Conservation (phyloP, 37 sponge, comb jelly and placozoan genomes). For the Petrosia ficiformis region DNA sequence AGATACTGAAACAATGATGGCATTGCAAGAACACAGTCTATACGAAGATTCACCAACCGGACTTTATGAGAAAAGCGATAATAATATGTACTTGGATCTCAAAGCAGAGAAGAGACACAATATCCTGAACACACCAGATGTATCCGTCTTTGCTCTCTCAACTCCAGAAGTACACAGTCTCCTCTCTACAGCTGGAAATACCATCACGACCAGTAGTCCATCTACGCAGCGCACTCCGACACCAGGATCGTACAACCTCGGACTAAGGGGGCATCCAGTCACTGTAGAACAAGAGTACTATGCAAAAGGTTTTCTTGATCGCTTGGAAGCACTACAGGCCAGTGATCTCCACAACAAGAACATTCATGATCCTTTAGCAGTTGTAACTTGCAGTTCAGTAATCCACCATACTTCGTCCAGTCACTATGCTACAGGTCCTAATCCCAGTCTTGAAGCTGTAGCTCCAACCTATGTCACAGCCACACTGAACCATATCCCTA, state of each 20-base stretch:
- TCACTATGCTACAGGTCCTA: conserved; percentile 2
- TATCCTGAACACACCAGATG: conserved; percentile 13
- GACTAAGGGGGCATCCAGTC: conserved; percentile 12
- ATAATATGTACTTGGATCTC: conserved; percentile 21
- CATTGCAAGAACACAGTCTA: conserved; percentile 56
- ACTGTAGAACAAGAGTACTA: conserved; percentile 83
- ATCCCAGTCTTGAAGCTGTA: conserved; percentile 44
- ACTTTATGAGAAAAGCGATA: neutral
- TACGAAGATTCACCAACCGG: conserved; percentile 38
- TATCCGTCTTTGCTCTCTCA: conserved; percentile 18
- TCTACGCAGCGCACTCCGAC: conserved; percentile 28
- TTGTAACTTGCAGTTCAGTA: neutral
- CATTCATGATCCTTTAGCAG: neutral
- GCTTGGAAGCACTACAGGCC: conserved; percentile 20
- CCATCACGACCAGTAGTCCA: conserved; percentile 31
- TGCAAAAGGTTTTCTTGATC: conserved; percentile 73
- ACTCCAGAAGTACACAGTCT: conserved; percentile 45
- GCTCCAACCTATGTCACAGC: conserved; percentile 79
- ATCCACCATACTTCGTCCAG: conserved; percentile 11
- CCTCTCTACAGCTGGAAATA: conserved; percentile 23
- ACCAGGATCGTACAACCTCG: neutral
- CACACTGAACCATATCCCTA: conserved; percentile 43
- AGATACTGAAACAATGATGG: conserved; percentile 24
- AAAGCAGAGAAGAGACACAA: conserved; percentile 3
- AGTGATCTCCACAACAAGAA: neutral